These are phyloP conservation scores for Cheiracanthium punctorium DNA, from an alignment of 2,888 invertebrate species.

Conservation along the genomic window DNA sequence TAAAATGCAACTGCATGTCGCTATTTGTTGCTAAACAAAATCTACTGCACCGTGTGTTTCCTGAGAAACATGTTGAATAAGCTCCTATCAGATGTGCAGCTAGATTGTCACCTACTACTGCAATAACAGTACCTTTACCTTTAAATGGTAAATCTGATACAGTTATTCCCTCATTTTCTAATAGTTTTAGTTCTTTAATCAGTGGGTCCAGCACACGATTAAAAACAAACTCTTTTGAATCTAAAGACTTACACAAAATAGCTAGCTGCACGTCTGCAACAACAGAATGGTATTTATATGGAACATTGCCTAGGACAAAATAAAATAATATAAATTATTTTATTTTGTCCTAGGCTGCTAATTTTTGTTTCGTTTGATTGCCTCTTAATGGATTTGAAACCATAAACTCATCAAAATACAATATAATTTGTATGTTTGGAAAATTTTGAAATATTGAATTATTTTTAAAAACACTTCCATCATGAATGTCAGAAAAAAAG, in stretches of 20 bases:
- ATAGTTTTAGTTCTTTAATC: not conserved
- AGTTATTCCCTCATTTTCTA: not conserved
- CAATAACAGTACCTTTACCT: not conserved
- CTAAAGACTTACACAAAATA: not conserved
- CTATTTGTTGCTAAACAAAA: not conserved
- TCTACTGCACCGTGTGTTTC: not conserved
- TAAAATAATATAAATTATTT: too few species aligned
- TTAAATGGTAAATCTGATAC: not conserved
- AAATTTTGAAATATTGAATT: not conserved
- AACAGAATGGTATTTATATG: not conserved
- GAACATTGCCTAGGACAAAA: not conserved
- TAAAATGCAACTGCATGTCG: not conserved
- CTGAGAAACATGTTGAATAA: not conserved
- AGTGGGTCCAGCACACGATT: not conserved
- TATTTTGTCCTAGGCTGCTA: too few species aligned
- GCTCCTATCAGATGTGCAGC: not conserved
- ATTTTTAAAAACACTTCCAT: not conserved
- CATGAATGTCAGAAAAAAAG: not conserved
- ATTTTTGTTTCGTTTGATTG: not conserved
- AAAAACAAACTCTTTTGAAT: not conserved
- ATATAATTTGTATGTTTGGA: constrained; percentile 20
- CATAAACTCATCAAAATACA: constrained; percentile 6
- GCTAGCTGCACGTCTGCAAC: not conserved
- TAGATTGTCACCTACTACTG: not conserved
- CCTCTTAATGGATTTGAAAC: not conserved